Base-by-base conservation (phyloP, 1,140 invertebrate species). In the Leguminivora glycinivorella region DNA sequence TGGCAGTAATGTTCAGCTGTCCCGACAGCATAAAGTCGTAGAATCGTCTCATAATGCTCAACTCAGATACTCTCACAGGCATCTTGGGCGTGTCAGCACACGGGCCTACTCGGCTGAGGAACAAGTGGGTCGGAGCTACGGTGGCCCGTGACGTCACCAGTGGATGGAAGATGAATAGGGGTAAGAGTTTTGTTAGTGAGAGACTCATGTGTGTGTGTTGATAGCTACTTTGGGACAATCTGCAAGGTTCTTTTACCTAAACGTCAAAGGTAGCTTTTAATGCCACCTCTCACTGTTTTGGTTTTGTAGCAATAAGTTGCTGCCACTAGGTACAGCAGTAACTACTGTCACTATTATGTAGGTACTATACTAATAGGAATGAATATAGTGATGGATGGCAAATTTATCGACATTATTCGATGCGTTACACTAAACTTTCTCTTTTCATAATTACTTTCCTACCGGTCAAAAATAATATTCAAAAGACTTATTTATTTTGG, bases 31-130 rank as follows among this genome's bases (percentile, higher is more conserved):
- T 56, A 2, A 76, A 76, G 60, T 76, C 73, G 56, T 78, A 74
- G 2, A 60, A 43, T 47, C 71, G 69, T 0, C 73, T 76, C 14
- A 67, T 70, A 4, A 81, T 56, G 29, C 75, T 74, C 56, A 82
- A 47, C 24, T 82, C 80, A 0, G 74, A 73, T 1, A 78, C 68
- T 0, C 43, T 63, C 1, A 78, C 31, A 0, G 56, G 14, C 1
- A 10, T 66, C n/a, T 52, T 56, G 3, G 56, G n/a, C 0, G 31
- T 19, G 6, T 43, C 66, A 26, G 56, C 43, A 17, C 80, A 82
- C 0, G 77, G 77, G 5, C 80, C 80, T 0, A 82, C 71, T 0
- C 78, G 56, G 0, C 70, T 76, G 17, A 79, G 69, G 24, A 79
- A 66, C 58, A 82, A 58, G 63, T 81, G 73, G 3, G 77, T 79